Conservation (phyloP, 2,888 invertebrate genomes). For the Troides aeacus region DNA sequence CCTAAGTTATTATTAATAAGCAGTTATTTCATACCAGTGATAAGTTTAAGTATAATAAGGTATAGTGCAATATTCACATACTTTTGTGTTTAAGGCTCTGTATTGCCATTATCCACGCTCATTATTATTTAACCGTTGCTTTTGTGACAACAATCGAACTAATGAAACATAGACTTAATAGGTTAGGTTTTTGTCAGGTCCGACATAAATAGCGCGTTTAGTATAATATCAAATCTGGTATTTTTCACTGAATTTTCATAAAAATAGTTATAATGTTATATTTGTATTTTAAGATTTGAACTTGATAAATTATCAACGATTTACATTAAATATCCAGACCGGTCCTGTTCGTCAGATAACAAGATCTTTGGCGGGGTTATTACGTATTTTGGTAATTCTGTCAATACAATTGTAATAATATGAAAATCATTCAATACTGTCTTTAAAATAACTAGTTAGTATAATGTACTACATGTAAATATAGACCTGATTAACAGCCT, state of each 20-base stretch:
- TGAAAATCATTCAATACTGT: too few relatives aligned
- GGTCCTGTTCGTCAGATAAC: not conserved
- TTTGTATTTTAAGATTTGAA: not conserved
- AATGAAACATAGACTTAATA: not conserved
- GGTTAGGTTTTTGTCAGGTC: not conserved
- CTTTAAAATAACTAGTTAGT: too few relatives aligned
- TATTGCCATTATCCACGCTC: not conserved
- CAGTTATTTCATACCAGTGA: slow-evolving; percentile 14
- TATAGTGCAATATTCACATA: not conserved
- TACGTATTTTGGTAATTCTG: too few relatives aligned
- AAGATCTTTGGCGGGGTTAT: not conserved
- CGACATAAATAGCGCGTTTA: not conserved
- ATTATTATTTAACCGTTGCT: not conserved
- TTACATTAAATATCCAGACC: not conserved
- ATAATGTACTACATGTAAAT: too few relatives aligned
- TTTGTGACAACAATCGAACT: not conserved
- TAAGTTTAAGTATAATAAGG: slow-evolving; percentile 2
- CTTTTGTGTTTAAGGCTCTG: not conserved
- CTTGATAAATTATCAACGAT: not conserved
- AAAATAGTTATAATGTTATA: not conserved
- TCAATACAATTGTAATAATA: too few relatives aligned
- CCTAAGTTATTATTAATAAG: not conserved
- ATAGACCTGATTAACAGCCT: too few relatives aligned
- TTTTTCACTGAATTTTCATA: not conserved
- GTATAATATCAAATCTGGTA: not conserved